Evolutionary conservation across 2,888 invertebrate genomes (phyloP), one percentile per base, ranked within the genome.

Genomic region (Isoperla grammatica): DNA sequence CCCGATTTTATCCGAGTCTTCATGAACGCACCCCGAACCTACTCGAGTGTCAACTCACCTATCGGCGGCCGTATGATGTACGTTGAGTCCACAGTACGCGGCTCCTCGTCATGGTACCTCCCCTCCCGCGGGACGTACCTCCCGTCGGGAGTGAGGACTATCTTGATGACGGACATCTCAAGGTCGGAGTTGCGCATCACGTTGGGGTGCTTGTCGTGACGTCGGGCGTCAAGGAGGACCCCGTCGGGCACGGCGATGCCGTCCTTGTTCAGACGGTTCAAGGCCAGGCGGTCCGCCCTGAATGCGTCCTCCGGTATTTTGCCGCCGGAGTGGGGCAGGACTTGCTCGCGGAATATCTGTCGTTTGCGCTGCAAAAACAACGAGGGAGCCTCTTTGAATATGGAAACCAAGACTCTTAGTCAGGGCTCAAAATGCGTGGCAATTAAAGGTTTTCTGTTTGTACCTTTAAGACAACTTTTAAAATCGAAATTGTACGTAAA

Each of bases 221-320:
- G 69, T 46, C 75, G 67, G 23, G 72, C 70, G 53, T 82, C 79
- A 6, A 82, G 72, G 53, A 81, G 69, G 37, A 81, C 72, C 6
- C 84, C 84, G 69, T 83, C 82, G 2, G 82, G 80, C 37, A 81
- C 73, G 1, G 81, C 75, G 42, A 83, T 80, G 17, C 84, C 84
- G 66, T 82, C 80, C 67, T 82, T 81, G 70, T 83, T 82, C 43
- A 83, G 70, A 45, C 79, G 78, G 70, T 84, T 84, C 37, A 83
- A 70, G 42, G 79, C 78, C 48, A 84, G 70, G 11, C 84, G 77
- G 70, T 83, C 82, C 0, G 79, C 76, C 63, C 78, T 75, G 65
- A 84, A 84, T 6, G 84, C 83, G 43, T 80, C 79, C 60, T 82
- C 83, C 0, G 84, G 84, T 65, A 84, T 82, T 70, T 82, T 82